phyloP scores from a whole-genome alignment of 1,140 invertebrate species.

The Mercenaria mercenaria region DNA sequence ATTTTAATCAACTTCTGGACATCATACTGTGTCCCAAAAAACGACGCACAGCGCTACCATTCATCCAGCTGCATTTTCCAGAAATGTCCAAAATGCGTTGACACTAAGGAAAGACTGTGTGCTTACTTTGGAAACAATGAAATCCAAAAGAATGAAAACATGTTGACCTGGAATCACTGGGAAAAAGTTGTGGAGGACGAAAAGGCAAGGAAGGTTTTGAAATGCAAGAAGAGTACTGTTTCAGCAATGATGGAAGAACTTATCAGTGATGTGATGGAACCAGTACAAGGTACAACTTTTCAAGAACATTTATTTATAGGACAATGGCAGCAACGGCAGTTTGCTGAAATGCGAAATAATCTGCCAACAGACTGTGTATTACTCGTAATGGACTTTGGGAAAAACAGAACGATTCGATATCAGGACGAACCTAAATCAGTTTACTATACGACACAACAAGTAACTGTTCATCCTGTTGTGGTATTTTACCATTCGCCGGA shows the following conservation, averaged over 20 bases:
- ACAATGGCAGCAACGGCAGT: slow-evolving; percentile 52
- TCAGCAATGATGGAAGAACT: slow-evolving; percentile 37
- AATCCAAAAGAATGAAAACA: slow-evolving; percentile 29
- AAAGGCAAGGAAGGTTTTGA: slow-evolving; percentile 43
- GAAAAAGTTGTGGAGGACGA: slow-evolving; percentile 32
- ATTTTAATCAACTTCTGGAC: slow-evolving; percentile 17
- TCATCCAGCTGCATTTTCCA: neutral
- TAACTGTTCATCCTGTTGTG: slow-evolving; percentile 58
- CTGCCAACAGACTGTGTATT: slow-evolving; percentile 47
- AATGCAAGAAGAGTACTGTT: neutral
- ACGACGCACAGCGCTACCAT: slow-evolving; percentile 27
- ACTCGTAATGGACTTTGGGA: slow-evolving; percentile 57
- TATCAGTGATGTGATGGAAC: neutral
- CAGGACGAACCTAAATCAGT: slow-evolving; percentile 60
- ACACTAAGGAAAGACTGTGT: slow-evolving; percentile 9
- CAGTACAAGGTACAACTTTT: slow-evolving; percentile 43
- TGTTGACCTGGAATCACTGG: slow-evolving; percentile 49
- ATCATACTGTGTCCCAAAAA: slow-evolving; percentile 40
- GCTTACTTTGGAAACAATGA: neutral
- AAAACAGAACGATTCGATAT: slow-evolving; percentile 44
- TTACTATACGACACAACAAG: slow-evolving; percentile 44
- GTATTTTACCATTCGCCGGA: slow-evolving; percentile 37
- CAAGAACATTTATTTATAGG: slow-evolving; percentile 25
- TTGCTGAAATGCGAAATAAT: slow-evolving; percentile 24
- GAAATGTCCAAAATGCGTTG: slow-evolving; percentile 2